Evolutionary conservation across 2,113 vertebrate species (phyloP).

Genomic region (Phaethon lepturus): DNA sequence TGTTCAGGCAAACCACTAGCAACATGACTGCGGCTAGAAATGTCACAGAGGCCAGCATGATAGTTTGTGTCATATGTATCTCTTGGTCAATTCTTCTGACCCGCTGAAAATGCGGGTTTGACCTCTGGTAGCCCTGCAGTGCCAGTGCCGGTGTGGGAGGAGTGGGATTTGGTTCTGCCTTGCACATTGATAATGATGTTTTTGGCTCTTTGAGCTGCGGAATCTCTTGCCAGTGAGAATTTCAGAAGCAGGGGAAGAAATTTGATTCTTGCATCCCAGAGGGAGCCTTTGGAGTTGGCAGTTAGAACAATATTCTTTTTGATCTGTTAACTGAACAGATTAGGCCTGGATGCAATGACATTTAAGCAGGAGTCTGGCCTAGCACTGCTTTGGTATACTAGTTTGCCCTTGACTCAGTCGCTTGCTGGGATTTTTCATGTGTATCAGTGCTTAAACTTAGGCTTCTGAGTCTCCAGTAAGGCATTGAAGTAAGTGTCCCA

Average conservation of each 20-base stretch:
- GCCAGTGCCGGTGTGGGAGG: rapidly evolving
- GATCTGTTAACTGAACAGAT: conserved; percentile 39
- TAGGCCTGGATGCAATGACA: neutral
- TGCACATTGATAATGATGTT: rapidly evolving
- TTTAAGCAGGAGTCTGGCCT: neutral
- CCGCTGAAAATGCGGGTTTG: neutral
- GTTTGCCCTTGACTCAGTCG: neutral
- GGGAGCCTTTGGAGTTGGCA: conserved; percentile 47
- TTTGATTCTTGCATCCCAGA: conserved; percentile 23
- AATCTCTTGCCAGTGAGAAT: neutral
- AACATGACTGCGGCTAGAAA: rapidly evolving
- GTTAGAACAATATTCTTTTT: conserved; percentile 62
- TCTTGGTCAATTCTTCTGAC: neutral
- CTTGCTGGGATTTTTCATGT: neutral
- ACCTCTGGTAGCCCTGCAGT: neutral
- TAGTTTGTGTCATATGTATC: rapidly evolving
- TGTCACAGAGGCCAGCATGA: rapidly evolving
- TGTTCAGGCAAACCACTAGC: neutral
- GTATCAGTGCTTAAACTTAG: neutral
- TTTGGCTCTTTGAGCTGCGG: neutral
- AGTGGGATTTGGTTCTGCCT: neutral
- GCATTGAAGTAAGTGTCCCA: neutral
- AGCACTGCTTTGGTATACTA: neutral
- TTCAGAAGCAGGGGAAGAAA: conserved; percentile 16
- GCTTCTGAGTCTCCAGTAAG: neutral